phyloP scores from a whole-genome alignment of 2,797 vertebrate species.

The Eidolon dupreanum region DNA sequence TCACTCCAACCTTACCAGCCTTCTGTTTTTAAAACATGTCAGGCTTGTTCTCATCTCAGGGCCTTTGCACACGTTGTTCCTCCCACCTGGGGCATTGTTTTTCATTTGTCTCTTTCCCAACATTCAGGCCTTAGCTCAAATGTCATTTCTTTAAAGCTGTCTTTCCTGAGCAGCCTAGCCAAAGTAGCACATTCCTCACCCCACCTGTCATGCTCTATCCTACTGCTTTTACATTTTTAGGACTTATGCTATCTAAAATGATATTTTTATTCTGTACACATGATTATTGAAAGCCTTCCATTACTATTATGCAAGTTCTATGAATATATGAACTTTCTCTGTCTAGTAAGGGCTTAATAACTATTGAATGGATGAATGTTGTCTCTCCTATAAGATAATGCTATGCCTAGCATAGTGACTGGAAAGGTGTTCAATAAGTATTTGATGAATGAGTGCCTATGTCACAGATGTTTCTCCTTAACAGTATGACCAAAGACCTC shows the following conservation, averaged over 20 bases:
- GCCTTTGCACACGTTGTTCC: background rate
- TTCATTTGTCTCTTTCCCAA: background rate
- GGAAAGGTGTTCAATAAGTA: background rate
- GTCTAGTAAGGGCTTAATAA: constrained; percentile 3
- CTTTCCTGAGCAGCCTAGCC: background rate
- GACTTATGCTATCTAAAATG: background rate
- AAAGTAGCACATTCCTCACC: background rate
- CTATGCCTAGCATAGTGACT: background rate
- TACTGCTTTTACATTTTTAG: constrained; percentile 20
- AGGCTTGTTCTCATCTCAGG: background rate
- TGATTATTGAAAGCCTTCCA: background rate
- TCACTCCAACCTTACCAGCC: background rate
- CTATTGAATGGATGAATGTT: constrained; percentile 29
- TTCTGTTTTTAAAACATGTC: background rate
- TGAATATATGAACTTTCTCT: background rate
- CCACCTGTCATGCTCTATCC: background rate
- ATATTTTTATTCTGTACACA: background rate
- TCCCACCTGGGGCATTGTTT: background rate
- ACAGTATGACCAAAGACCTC: background rate
- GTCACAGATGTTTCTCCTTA: background rate
- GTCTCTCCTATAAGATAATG: background rate
- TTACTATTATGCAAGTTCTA: constrained; percentile 4
- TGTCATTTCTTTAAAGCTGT: background rate
- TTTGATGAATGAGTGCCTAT: constrained; percentile 2
- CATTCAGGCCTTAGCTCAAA: background rate